Evolutionary conservation across 30 jellyfish, hydroid and myxozoan species (phyloP), one percentile per base, ranked within the genome.

Genomic region (Pelagia noctiluca): DNA sequence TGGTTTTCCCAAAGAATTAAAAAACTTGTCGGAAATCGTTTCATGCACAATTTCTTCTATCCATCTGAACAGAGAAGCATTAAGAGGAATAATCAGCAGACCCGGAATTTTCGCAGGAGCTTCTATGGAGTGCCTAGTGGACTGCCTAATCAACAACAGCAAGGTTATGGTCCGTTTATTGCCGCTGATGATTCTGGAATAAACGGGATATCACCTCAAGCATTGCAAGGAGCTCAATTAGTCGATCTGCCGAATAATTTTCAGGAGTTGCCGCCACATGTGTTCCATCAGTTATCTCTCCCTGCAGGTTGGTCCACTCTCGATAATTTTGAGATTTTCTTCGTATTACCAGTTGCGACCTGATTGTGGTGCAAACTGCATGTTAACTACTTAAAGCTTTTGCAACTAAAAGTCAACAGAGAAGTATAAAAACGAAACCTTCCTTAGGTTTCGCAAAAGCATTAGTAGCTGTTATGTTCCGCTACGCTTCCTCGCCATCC

Each of bases 1-100:
- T 84, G 94, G 98, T 84, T 84, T 47, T 78, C 98, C 29, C 89
- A 91, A 34, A 68, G 94, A 65, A 83, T 89, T 5, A 93, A 66
- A 60, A 28, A 68, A 34, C 28, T 89, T 11, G 71, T 78, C 24
- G 97, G 95, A 1, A 89, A 82, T 31, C 79, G 84, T 32, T 82
- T 82, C 60, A 68, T 89, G 21, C 81, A 75, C 50, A 61, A 68
- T 24, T 38, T 67, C 46, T 57, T 46, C 30, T 29, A 64, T 24
- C 84, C 91, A 25, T 62, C 38, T n/a, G 85, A 63, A 10, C 82
- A 32, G 29, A 54, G 36, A 8, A 50, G 70, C 29, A 21, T 67
- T 0, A 69, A 2, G 25, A 50, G 74, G 65, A 72, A 52, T 13
- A 36, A 52, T 25, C 66, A 50, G 19, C 91, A 80, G 19, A 49